phyloP scores from a whole-genome alignment of 2,113 vertebrate species.

The Sceloporus tristichus region DNA sequence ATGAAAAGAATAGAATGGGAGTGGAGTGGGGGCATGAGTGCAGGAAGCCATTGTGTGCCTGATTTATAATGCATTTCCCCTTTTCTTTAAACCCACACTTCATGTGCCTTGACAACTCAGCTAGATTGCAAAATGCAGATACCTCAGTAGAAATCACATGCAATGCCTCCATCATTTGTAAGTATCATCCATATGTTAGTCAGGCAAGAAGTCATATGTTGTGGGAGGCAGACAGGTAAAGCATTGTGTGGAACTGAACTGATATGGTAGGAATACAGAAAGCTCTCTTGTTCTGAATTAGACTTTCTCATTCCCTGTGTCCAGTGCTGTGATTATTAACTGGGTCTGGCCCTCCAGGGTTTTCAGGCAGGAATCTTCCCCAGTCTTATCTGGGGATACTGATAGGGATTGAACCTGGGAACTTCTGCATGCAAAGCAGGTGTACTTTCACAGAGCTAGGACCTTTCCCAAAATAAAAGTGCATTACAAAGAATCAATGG shows the following conservation, averaged over 20 bases:
- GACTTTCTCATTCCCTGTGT: no score
- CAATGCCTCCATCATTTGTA: background rate
- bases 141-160: background rate
- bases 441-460: background rate
- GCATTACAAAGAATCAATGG: background rate
- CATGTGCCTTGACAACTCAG: background rate
- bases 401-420: background rate
- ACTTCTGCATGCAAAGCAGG: background rate
- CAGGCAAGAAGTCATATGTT: background rate
- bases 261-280: background rate
- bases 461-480: background rate
- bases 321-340: background rate
- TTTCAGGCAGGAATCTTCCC: background rate
- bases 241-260: background rate
- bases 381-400: background rate
- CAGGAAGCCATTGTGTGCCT: background rate
- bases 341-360: background rate
- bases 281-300: background rate
- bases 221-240: background rate
- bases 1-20: background rate
- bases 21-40: background rate
- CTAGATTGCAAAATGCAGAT: background rate
- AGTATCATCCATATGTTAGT: background rate
- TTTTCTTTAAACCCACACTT: conserved; percentile 28
- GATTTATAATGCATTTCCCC: background rate